Evolutionary conservation across 2,797 vertebrate species (phyloP).

Genomic region (Sebastes umbrosus): DNA sequence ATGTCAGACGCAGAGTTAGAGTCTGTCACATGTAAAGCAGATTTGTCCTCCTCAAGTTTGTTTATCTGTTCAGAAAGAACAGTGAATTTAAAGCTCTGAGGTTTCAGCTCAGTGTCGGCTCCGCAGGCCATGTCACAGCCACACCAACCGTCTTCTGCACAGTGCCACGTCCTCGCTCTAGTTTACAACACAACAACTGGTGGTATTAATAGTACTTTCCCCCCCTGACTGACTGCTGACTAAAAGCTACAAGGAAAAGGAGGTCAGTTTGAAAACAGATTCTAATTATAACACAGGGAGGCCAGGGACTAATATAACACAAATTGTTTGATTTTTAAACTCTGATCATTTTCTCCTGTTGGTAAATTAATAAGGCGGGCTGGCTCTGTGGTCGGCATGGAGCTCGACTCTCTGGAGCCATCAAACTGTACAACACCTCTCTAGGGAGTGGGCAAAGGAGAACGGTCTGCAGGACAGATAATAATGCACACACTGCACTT

Average conservation of each 20-base stretch:
- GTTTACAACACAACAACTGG: slow-evolving; percentile 50
- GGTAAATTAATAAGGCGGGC: not conserved
- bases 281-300: slow-evolving; percentile 29
- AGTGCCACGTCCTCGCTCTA: slow-evolving; percentile 27
- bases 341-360: not conserved
- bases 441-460: no score
- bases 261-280: slow-evolving; percentile 53
- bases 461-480: no score
- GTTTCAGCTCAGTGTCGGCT: slow-evolving; percentile 38
- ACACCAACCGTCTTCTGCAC: slow-evolving; percentile 17
- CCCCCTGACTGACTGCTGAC: slow-evolving; percentile 19
- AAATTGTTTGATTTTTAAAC: not conserved
- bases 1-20: slow-evolving; percentile 38
- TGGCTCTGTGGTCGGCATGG: no score
- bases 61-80: slow-evolving; percentile 23
- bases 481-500: no score
- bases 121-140: slow-evolving; percentile 68
- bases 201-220: slow-evolving; percentile 72
- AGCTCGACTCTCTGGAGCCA: no score
- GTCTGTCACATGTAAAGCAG: not conserved
- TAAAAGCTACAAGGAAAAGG: slow-evolving; percentile 25
- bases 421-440: no score
- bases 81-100: not conserved
- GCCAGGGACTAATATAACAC: fast-evolving
- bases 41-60: slow-evolving; percentile 24